phyloP scores from a whole-genome alignment of 2,113 vertebrate species.

The Equus przewalskii region DNA sequence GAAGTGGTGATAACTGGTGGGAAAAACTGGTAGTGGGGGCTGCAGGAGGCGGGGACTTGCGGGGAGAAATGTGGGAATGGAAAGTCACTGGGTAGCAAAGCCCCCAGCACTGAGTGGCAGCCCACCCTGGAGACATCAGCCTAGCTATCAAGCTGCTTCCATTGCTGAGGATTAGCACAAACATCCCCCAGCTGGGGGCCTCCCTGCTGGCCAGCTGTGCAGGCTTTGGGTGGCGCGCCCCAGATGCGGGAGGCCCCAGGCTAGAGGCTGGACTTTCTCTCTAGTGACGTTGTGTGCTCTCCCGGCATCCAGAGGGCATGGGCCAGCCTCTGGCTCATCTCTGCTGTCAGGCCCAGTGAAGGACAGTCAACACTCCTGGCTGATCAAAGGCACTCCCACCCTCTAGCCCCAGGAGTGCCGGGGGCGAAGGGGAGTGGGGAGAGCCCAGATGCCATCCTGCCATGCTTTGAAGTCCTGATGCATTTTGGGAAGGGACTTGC shows the following conservation, averaged over 20 bases:
- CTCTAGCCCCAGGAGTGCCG: conserved; percentile 58
- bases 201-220: conserved; percentile 74
- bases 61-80: conserved; percentile 26
- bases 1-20: not conserved
- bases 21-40: not conserved
- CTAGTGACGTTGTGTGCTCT: conserved; percentile 73
- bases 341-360: conserved; percentile 81
- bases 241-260: conserved; percentile 79
- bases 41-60: conserved; percentile 17
- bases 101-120: conserved; percentile 37
- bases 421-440: conserved; percentile 50
- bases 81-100: conserved; percentile 44
- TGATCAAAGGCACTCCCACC: conserved; percentile 82
- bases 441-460: conserved; percentile 78
- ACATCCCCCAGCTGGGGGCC: conserved; percentile 70
- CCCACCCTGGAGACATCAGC: conserved; percentile 73
- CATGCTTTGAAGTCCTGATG: conserved; percentile 78
- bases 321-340: conserved; percentile 83
- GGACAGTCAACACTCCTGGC: conserved; percentile 79
- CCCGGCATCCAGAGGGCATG: conserved; percentile 73
- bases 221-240: conserved; percentile 72
- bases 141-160: conserved; percentile 56
- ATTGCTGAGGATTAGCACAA: conserved; percentile 74
- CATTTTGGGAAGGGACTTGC: conserved; percentile 54
- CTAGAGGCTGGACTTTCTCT: conserved; percentile 82